Conservation (phyloP, 2,797 vertebrate genomes). For the Rhodeus uyekii region DNA sequence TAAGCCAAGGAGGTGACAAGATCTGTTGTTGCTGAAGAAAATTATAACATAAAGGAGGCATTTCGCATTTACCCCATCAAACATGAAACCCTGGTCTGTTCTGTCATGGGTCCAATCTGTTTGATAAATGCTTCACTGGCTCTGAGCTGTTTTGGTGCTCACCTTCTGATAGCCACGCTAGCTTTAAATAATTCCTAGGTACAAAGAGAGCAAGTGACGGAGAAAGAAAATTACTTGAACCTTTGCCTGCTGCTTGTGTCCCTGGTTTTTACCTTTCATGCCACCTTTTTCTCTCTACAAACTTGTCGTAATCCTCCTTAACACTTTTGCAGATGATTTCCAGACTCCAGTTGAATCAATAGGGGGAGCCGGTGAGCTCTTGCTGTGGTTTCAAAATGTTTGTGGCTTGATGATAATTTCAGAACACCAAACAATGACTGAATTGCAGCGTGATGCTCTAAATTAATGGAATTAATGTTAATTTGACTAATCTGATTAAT, state of each 20-base stretch:
- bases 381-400: background rate
- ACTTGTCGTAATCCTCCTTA: background rate
- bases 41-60: constrained; percentile 29
- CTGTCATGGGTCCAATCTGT: constrained; percentile 55
- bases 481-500: constrained; percentile 59
- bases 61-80: constrained; percentile 42
- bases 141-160: constrained; percentile 60
- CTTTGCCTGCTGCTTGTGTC: background rate
- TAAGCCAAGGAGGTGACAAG: constrained; percentile 13
- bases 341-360: background rate
- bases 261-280: background rate
- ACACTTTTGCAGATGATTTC: background rate
- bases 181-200: background rate
- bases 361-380: constrained; percentile 45
- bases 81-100: constrained; percentile 44
- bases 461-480: constrained; percentile 64
- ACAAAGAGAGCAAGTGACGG: constrained; percentile 3
- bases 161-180: constrained; percentile 46
- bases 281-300: background rate
- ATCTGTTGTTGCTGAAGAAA: background rate
- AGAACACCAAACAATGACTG: constrained; percentile 47
- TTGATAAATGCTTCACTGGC: constrained; percentile 60
- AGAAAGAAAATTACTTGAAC: constrained; percentile 36
- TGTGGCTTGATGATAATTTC: constrained; percentile 1
- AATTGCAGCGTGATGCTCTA: constrained; percentile 57